Evolutionary conservation across 2,797 vertebrate genomes (phyloP).

Genomic region (Sebastes hopkinsi): DNA sequence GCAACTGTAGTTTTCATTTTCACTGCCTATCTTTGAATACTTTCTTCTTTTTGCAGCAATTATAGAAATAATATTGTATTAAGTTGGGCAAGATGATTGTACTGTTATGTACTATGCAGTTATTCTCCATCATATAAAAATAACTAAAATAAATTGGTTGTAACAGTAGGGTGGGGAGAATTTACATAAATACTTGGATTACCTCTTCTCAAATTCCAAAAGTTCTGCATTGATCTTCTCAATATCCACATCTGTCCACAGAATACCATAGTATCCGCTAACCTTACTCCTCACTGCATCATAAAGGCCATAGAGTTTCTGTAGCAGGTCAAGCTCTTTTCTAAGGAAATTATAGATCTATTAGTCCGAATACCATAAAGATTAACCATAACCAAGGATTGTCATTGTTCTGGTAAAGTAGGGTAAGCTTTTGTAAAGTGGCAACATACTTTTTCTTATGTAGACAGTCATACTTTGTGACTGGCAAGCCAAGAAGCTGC

Average conservation of each 20-base stretch:
- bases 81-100: background rate
- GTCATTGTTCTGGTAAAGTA: background rate
- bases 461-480: constrained; percentile 84
- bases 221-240: constrained; percentile 86
- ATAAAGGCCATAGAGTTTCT: constrained; percentile 88
- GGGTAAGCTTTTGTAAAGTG: background rate
- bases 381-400: background rate
- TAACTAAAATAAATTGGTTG: background rate
- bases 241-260: constrained; percentile 85
- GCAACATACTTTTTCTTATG: constrained; percentile 82
- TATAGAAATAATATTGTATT: background rate
- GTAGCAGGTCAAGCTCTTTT: constrained; percentile 86
- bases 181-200: background rate
- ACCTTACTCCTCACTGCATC: constrained; percentile 85
- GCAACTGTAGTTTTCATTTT: background rate
- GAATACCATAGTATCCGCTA: constrained; percentile 82
- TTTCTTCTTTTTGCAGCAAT: background rate
- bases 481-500: constrained; percentile 86
- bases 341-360: constrained; percentile 56
- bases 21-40: background rate
- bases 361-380: background rate
- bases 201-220: constrained; percentile 86
- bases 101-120: background rate
- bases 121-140: background rate
- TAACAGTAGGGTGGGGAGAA: background rate